Evolutionary conservation across 2,797 vertebrate species (phyloP), one percentile per base, ranked within the genome.

Genomic region (Diplodus puntazzo): DNA sequence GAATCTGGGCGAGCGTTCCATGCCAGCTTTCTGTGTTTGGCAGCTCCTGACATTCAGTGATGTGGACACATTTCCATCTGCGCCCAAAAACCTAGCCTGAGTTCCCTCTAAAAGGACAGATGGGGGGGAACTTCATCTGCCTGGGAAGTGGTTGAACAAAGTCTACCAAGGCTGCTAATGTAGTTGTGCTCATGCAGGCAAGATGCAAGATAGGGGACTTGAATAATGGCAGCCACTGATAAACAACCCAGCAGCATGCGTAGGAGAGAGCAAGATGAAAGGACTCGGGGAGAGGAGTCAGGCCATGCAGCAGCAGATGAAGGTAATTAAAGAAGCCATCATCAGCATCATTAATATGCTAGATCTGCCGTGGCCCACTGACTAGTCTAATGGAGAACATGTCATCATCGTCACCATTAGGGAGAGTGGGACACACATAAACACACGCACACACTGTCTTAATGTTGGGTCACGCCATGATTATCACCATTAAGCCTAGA

Each of bases 281-380:
- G 89, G 90, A 88, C 77, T 86, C 17, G 18, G 82, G 84, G 80
- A 87, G 75, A 88, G 66, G 88, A 92, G 89, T 85, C 73, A 65
- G 88, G 90, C 90, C 85, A 81, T 80, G 86, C 88, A 66, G 89
- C 89, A 73, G 90, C 91, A 94, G 91, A 93, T 77, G 81, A 91
- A 86, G 89, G 92, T 94, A 94, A 94, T 94, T 94, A 94, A 94
- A 94, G 92, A 90, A 93, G 91, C 93, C 92, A 94, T 94, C 93
- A 94, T 93, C 91, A 93, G 91, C 90, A 89, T 93, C 93, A 94
- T 94, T 94, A 94, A 94, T 94, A 93, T 93, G 93, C 90, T 92
- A 93, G 91, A 89, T 93, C 92, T 92, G 91, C 92, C 85, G 93
- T 92, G 94, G 92, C 93, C 92, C 90, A 91, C 92, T 92, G 93